These are phyloP conservation scores for Halichondria panicea DNA, from an alignment of 37 sponge, comb jelly and placozoan species.

Conservation along the genomic window DNA sequence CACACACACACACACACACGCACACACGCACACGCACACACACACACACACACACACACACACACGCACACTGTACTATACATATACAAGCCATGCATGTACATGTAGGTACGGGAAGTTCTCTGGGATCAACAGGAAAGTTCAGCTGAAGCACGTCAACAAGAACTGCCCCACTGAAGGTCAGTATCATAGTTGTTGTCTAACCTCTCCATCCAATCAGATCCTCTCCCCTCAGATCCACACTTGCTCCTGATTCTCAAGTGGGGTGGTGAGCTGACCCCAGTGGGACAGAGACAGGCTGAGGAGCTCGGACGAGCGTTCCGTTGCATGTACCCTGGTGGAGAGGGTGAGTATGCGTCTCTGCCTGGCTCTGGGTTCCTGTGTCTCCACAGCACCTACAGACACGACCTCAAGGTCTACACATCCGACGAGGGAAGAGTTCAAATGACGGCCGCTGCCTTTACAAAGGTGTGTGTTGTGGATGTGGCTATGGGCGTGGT, in stretches of 20 bases:
- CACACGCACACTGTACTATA: no score
- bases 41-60: no score
- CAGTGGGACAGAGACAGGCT: constrained; percentile 74
- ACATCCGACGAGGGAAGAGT: constrained; percentile 97
- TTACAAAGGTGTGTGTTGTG: constrained; percentile 78
- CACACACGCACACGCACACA: no score
- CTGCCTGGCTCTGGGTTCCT: constrained; percentile 90
- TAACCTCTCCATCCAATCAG: not conserved
- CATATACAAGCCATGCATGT: no score
- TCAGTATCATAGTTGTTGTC: not conserved
- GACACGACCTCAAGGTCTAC: constrained; percentile 97
- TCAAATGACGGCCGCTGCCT: constrained; percentile 95
- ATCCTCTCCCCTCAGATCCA: constrained; percentile 19
- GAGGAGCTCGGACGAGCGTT: constrained; percentile 89
- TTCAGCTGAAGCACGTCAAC: constrained; percentile 61
- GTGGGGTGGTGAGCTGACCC: constrained; percentile 96
- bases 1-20: no score
- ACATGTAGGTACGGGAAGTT: constrained; percentile 75
- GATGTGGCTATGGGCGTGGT: not conserved
- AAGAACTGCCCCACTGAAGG: constrained; percentile 5
- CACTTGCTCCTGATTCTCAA: constrained; percentile 83
- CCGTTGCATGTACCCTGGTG: constrained; percentile 89
- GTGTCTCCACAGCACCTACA: constrained; percentile 92
- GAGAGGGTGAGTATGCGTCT: constrained; percentile 77
- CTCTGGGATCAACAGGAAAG: constrained; percentile 79